phyloP scores from a whole-genome alignment of 2,888 invertebrate species.

The Chloroclystis v-ata region DNA sequence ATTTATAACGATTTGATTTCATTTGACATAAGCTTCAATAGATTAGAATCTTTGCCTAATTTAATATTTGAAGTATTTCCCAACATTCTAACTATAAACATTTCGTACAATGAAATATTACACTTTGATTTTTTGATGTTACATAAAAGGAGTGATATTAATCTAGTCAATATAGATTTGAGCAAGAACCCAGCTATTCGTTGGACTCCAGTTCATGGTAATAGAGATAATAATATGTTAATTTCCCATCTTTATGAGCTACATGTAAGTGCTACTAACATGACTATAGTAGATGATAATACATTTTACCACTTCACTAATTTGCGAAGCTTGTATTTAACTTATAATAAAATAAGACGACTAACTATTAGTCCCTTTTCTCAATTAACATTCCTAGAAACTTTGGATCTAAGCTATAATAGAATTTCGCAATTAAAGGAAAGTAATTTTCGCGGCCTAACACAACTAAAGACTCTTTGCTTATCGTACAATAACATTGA shows the following conservation, averaged over 20 bases:
- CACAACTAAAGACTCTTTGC: slow-evolving; percentile 86
- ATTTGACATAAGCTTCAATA: slow-evolving; percentile 66
- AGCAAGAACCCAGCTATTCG: slow-evolving; percentile 62
- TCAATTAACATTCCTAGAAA: slow-evolving; percentile 84
- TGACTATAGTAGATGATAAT: slow-evolving; percentile 79
- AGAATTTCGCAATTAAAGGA: slow-evolving; percentile 88
- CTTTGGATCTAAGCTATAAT: slow-evolving; percentile 89
- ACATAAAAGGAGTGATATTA: slow-evolving; percentile 47
- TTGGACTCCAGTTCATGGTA: slow-evolving; percentile 50
- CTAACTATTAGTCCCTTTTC: slow-evolving; percentile 91
- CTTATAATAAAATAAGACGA: slow-evolving; percentile 85
- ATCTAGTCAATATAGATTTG: slow-evolving; percentile 63
- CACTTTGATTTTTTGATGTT: slow-evolving; percentile 59
- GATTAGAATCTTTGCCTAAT: slow-evolving; percentile 52
- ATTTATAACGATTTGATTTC: slow-evolving; percentile 52
- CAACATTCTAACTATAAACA: slow-evolving; percentile 63
- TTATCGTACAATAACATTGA: slow-evolving; percentile 90
- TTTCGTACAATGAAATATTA: slow-evolving; percentile 64
- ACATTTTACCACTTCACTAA: slow-evolving; percentile 86
- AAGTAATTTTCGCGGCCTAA: slow-evolving; percentile 88
- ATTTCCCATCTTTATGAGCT: slow-evolving; percentile 65
- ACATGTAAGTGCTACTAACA: slow-evolving; percentile 63
- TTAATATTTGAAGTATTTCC: slow-evolving; percentile 64
- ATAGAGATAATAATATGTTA: slow-evolving; percentile 53
- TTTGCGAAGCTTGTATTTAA: slow-evolving; percentile 87